Conservation (phyloP, 2,113 vertebrate species). For the Anseranas semipalmata region DNA sequence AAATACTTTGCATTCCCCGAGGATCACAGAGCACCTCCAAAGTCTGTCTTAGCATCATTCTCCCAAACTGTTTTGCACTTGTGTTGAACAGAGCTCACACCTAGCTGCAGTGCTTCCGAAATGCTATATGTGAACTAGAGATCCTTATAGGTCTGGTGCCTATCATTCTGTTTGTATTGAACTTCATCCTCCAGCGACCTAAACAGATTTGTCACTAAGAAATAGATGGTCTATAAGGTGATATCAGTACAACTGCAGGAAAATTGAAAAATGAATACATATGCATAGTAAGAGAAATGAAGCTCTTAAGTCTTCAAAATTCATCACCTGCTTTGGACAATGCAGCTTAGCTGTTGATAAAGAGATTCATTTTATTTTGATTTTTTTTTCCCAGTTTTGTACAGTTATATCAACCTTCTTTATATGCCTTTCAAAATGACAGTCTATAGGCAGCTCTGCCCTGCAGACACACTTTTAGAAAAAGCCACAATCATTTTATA, state of each 20-base stretch:
- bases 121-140: background rate
- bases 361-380: background rate
- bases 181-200: background rate
- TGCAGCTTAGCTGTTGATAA: background rate
- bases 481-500: background rate
- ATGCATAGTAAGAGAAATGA: background rate
- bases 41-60: background rate
- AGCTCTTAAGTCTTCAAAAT: background rate
- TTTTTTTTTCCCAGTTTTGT: background rate
- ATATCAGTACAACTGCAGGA: background rate
- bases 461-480: background rate
- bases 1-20: background rate
- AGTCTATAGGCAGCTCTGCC: background rate
- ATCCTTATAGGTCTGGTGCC: background rate
- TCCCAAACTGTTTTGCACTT: background rate
- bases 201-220: background rate
- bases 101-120: background rate
- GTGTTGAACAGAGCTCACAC: background rate
- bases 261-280: background rate
- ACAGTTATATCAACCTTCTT: background rate
- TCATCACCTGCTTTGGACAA: background rate
- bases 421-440: background rate
- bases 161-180: background rate
- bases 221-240: background rate
- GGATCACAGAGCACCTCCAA: background rate